phyloP scores from a whole-genome alignment of 2,888 invertebrate genomes.

The Xestoiulus laeticollis region DNA sequence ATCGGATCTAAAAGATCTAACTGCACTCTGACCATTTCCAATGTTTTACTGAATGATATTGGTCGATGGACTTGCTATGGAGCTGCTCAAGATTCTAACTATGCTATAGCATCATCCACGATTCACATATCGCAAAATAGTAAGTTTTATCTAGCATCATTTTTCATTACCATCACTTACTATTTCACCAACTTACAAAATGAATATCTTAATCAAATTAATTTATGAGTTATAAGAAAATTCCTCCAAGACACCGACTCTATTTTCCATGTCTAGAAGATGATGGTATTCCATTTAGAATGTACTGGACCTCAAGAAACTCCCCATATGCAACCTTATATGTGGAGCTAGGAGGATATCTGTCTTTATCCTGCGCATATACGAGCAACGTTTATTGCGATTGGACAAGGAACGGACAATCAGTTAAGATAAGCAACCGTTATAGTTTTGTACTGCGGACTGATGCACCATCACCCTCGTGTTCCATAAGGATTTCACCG shows the following conservation, averaged over 20 bases:
- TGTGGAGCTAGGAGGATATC: neutral
- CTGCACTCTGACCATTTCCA: neutral
- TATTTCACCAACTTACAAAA: neutral
- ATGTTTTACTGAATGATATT: neutral
- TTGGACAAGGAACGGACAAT: neutral
- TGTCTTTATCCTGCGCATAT: neutral
- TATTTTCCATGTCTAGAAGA: neutral
- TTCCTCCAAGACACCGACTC: neutral
- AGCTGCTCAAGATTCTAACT: neutral
- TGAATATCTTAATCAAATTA: neutral
- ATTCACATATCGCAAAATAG: neutral
- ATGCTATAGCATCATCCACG: neutral
- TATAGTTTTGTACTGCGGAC: neutral
- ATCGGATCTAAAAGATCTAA: neutral
- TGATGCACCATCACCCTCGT: neutral
- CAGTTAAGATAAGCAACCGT: neutral
- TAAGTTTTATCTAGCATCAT: too few species aligned
- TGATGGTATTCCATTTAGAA: neutral
- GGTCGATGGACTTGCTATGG: neutral
- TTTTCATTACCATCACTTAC: too few species aligned
- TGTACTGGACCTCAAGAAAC: neutral
- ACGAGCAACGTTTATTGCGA: neutral
- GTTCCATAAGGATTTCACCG: neutral
- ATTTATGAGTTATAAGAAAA: neutral
- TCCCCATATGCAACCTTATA: neutral